Evolutionary conservation across 1,140 invertebrate species (phyloP), one percentile per base, ranked within the genome.

Genomic region (Cecropterus lyciades): DNA sequence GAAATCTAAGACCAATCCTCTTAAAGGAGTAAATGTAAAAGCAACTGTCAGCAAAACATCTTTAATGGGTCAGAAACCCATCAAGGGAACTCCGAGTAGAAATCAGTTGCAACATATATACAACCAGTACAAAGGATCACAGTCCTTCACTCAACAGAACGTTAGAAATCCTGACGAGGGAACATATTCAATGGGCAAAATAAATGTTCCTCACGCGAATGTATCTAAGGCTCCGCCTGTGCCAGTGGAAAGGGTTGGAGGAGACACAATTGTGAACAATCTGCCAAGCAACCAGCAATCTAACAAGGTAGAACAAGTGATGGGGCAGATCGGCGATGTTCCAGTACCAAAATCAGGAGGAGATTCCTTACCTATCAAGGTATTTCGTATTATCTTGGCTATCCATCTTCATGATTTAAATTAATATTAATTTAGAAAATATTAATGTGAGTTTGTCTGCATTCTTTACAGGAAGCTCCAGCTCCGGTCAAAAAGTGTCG

Each of bases 31-130:
- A 2, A 83, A 82, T 60, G 80, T 91, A 0, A 91, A 88, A 60
- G 65, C 74, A 9, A 90, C 84, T 13, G 65, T 84, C 1, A 92
- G 87, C 52, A 92, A 88, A 65, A 89, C 87, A 27, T 82, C 83
- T 1, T 14, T 90, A 24, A 71, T 85, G 42, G 81, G 78, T 1
- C 73, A 72, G 15, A 77, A 55, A 16, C 46, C 77, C 15, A 20
- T 70, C 3, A 77, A 74, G 0, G 73, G 52, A 65, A 80, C 70
- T 10, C 67, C 85, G 5, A 89, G 85, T 59, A 86, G 71, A 62
- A 83, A 52, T 74, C 87, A 89, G 56, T 75, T 89, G 30, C 87
- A 87, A 63, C 81, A 85, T 24, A 75, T 91, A 9, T 89, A 91
- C 43, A 86, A 87, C 14, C 80, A 86, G 49, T 91, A 89, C 52